These are phyloP conservation scores for Yponomeuta sedellus DNA, from an alignment of 2,888 invertebrate genomes.

Conservation along the genomic window DNA sequence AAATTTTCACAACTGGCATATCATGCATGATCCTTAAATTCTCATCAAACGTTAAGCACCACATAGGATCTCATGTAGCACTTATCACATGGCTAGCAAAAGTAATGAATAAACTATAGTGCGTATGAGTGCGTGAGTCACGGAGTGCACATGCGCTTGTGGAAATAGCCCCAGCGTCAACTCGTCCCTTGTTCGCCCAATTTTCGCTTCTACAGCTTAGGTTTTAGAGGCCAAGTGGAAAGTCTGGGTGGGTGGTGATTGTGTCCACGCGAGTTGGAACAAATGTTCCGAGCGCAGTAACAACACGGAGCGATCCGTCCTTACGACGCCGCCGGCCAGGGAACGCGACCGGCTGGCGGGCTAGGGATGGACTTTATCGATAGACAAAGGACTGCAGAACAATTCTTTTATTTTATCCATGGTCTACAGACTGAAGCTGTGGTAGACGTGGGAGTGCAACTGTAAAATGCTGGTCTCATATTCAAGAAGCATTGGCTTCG, in stretches of 20 bases:
- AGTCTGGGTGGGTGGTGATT: not conserved
- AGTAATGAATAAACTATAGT: constrained; percentile 29
- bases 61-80: not conserved
- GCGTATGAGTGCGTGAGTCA: constrained; percentile 67
- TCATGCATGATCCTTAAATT: not conserved
- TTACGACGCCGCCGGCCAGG: constrained; percentile 36
- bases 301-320: constrained; percentile 15
- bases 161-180: constrained; percentile 49
- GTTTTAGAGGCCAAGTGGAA: not conserved
- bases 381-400: constrained; percentile 21
- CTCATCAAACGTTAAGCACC: not conserved
- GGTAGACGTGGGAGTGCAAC: too few species aligned
- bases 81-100: not conserved
- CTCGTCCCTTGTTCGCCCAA: not conserved
- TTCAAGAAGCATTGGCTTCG: too few species aligned
- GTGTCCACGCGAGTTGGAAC: constrained; percentile 44
- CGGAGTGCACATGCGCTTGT: constrained; percentile 64
- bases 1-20: too few species aligned
- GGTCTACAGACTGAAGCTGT: too few species aligned
- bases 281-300: constrained; percentile 49
- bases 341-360: constrained; percentile 72
- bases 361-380: constrained; percentile 56
- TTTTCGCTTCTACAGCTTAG: not conserved
- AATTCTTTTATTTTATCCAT: not conserved
- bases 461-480: too few species aligned